Conservation (phyloP, 64 coral and sea anemone species). For the Anthopleura sola region DNA sequence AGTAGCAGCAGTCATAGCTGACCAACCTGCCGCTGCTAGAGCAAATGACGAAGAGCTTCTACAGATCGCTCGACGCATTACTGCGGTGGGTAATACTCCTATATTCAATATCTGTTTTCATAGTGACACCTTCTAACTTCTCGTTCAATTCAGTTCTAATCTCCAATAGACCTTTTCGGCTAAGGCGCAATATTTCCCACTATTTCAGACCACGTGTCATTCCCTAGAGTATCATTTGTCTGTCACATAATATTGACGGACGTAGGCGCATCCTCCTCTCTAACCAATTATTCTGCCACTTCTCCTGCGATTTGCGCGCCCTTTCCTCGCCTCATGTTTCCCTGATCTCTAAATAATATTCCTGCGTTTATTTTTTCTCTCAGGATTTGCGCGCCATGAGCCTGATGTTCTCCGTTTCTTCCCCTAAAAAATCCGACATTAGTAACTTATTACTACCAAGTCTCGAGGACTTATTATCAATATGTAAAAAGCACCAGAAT, state of each 20-base stretch:
- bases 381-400: constrained; percentile 61
- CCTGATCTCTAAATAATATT: not conserved
- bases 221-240: too few relatives aligned
- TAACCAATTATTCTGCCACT: not conserved
- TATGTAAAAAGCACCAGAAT: constrained; percentile 58
- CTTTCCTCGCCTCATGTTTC: not conserved
- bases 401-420: constrained; percentile 48
- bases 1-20: constrained; percentile 87
- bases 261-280: not conserved
- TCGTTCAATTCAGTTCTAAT: too few relatives aligned
- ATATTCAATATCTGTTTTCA: not conserved
- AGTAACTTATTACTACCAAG: constrained; percentile 58
- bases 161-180: too few relatives aligned
- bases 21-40: constrained; percentile 70
- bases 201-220: too few relatives aligned
- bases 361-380: not conserved
- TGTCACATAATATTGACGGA: too few relatives aligned
- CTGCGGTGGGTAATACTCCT: constrained; percentile 68
- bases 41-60: constrained; percentile 69
- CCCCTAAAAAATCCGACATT: constrained; percentile 59
- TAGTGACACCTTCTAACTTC: too few relatives aligned
- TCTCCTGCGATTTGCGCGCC: not conserved
- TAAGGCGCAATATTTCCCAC: too few relatives aligned
- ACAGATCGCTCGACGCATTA: constrained; percentile 75
- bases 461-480: constrained; percentile 32